These are phyloP conservation scores for Zingel zingel DNA, from an alignment of 2,113 vertebrate genomes.

Conservation along the genomic window DNA sequence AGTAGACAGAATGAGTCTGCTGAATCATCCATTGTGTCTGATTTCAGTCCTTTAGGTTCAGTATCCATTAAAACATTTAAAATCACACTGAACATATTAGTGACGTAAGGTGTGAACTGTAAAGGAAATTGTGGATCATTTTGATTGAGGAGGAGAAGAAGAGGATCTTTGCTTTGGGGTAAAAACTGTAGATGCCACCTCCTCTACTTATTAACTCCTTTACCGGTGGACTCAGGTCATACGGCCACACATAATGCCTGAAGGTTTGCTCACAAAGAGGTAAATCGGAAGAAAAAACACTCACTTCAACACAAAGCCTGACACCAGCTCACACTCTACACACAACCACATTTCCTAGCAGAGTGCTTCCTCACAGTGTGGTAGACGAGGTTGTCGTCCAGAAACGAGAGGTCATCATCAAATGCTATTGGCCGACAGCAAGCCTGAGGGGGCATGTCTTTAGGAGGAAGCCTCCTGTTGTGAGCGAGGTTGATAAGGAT, in stretches of 20 bases:
- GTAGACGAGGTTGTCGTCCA: constrained; percentile 94
- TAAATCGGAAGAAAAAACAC: constrained; percentile 11
- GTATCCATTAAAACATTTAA: constrained; percentile 25
- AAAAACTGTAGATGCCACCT: background rate
- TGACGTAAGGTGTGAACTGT: background rate
- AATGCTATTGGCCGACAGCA: constrained; percentile 94
- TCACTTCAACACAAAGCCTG: constrained; percentile 22
- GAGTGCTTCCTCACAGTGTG: constrained; percentile 96
- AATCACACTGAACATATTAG: constrained; percentile 28
- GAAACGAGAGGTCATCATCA: constrained; percentile 93
- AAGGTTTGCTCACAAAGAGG: constrained; percentile 10
- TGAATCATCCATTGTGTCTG: background rate
- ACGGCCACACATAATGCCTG: background rate
- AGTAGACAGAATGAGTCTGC: constrained; percentile 25
- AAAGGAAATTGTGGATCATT: background rate
- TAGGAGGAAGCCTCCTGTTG: constrained; percentile 86
- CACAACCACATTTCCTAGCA: constrained; percentile 93
- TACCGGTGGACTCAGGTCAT: constrained; percentile 15
- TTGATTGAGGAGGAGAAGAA: background rate
- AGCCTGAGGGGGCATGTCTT: constrained; percentile 87
- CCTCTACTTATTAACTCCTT: constrained; percentile 4
- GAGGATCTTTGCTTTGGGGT: constrained; percentile 2
- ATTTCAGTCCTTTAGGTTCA: constrained; percentile 13
- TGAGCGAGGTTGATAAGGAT: constrained; percentile 91
- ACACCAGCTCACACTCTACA: constrained; percentile 75